Conservation (phyloP, 2,797 vertebrate genomes). For the Rhyacichthys aspro region DNA sequence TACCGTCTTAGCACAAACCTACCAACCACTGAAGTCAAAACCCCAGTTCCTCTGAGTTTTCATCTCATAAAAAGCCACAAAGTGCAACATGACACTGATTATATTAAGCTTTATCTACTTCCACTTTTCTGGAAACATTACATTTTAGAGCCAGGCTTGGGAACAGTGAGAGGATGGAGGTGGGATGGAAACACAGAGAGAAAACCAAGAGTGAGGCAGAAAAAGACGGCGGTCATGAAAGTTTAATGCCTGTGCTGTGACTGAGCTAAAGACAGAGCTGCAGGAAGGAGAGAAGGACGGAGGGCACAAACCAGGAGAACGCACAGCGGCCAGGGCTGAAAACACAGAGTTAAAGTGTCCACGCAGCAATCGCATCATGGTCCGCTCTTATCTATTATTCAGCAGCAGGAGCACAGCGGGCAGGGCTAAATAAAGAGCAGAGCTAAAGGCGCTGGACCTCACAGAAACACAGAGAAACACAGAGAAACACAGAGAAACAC, state of each 20-base stretch:
- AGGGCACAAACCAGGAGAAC: conserved; percentile 23
- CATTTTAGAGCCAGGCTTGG: too few species aligned
- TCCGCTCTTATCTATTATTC: conserved; percentile 69
- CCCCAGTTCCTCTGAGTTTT: too few species aligned
- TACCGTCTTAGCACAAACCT: too few species aligned
- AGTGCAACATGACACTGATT: too few species aligned
- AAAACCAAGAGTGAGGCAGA: conserved; percentile 30
- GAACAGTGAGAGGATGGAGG: background rate
- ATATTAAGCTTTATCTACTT: too few species aligned
- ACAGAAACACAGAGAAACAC: conserved; percentile 9
- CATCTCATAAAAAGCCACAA: too few species aligned
- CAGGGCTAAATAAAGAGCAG: conserved; percentile 62
- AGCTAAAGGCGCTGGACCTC: conserved; percentile 42
- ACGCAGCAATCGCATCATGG: conserved; percentile 59
- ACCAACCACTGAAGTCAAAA: too few species aligned
- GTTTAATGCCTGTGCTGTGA: conserved; percentile 65
- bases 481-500: background rate
- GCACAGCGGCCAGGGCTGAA: background rate
- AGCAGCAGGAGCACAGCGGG: conserved; percentile 53
- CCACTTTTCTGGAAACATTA: too few species aligned
- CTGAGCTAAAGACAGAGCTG: conserved; percentile 51
- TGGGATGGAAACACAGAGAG: background rate
- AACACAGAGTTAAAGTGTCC: conserved; percentile 43
- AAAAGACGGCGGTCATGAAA: conserved; percentile 61
- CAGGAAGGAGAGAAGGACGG: conserved; percentile 17